Base-by-base conservation (phyloP, 2,113 vertebrate species). In the Conger conger region DNA sequence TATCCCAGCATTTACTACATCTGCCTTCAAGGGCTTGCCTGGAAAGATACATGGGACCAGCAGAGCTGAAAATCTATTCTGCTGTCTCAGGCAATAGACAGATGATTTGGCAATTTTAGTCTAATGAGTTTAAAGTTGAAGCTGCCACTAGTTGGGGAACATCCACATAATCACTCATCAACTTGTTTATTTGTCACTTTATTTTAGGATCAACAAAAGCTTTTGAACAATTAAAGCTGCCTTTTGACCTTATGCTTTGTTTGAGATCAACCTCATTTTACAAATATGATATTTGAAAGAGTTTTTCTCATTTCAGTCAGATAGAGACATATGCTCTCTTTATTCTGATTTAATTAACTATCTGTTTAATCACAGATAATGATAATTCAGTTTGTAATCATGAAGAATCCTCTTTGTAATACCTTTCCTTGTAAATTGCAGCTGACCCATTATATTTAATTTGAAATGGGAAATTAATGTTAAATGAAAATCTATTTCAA, bases 11-110 rank as follows among this genome's bases (percentile, higher is more conserved):
- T 42, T 42, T 42, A 6, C 40, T 9, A 42, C 40, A 42, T 42
- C 40, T 42, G 9, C 40, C 9, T 42, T 42, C 40, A 42, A 77
- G 78, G 82, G 85, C 53, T n/a, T n/a, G n/a, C 87, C 76, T 40
- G 68, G 17, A 27, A 84, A 84, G 17, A 82, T 76, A 81, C 42
- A 83, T 18, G 76, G 83, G 89, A 87, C 53, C 86, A 87, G 84
- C 84, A 79, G 54, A 83, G 57, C 85, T 57, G 40, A 42, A 42
- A 42, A 42, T 42, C 0, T 42, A 42, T 42, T 42, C 4, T 42
- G 40, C 40, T 42, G 40, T 42, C 40, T 42, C 1, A 42, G 40
- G 40, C 40, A 42, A 42, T 42, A 42, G 40, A 42, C 40, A 42
- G 40, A 42, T 42, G 9, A 42, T 57, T 57, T 2, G 54, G 54